Evolutionary conservation across 2,888 invertebrate species (phyloP).

Genomic region (Odontocerum albicorne): DNA sequence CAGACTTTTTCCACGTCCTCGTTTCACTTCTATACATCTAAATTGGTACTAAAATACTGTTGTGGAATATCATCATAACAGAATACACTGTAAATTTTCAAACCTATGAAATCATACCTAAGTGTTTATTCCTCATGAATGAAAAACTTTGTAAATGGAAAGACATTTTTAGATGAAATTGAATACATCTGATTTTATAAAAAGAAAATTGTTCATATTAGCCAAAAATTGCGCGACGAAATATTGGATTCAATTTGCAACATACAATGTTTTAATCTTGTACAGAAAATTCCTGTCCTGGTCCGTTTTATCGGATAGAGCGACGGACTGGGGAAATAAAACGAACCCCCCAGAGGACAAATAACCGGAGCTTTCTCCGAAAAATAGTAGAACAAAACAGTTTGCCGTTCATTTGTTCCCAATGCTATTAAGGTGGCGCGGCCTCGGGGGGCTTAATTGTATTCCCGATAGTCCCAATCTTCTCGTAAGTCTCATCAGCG

Average conservation of each 20-base stretch:
- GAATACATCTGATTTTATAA: too few relatives aligned
- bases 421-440: constrained; percentile 13
- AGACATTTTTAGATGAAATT: too few relatives aligned
- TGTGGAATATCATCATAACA: too few relatives aligned
- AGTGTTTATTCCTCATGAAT: too few relatives aligned
- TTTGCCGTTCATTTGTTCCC: constrained; percentile 20
- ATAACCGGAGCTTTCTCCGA: constrained; percentile 16
- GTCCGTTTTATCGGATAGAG: constrained; percentile 30
- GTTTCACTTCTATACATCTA: too few relatives aligned
- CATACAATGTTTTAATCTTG: background rate
- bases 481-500: constrained; percentile 1
- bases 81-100: too few relatives aligned
- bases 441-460: constrained; percentile 8
- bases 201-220: too few relatives aligned
- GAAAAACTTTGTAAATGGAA: too few relatives aligned
- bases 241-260: background rate
- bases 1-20: too few relatives aligned
- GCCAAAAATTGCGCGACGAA: too few relatives aligned
- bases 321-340: constrained; percentile 33
- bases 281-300: background rate
- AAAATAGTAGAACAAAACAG: constrained; percentile 6
- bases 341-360: constrained; percentile 32
- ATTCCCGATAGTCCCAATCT: constrained; percentile 10
- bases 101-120: too few relatives aligned
- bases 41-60: too few relatives aligned